These are phyloP conservation scores for Rhea pennata DNA, from an alignment of 2,113 vertebrate genomes.

Conservation along the genomic window DNA sequence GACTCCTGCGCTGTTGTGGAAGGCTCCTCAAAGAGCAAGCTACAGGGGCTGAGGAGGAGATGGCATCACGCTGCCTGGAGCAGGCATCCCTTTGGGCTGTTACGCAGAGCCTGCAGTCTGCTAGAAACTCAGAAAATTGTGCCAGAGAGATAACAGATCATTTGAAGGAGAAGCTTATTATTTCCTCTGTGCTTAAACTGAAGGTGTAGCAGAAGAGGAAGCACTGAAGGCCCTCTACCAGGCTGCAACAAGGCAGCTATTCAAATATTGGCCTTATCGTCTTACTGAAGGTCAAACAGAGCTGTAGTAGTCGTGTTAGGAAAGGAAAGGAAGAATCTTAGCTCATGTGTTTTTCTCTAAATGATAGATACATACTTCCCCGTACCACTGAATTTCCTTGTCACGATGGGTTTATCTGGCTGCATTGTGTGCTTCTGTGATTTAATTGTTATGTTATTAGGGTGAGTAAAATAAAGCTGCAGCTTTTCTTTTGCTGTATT, in stretches of 20 bases:
- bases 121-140: background rate
- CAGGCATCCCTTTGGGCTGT: background rate
- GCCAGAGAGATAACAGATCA: background rate
- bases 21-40: background rate
- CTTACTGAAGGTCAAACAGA: background rate
- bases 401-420: constrained; percentile 38
- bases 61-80: background rate
- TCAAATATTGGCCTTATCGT: background rate
- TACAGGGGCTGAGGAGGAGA: background rate
- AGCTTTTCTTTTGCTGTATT: constrained; percentile 68
- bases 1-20: background rate
- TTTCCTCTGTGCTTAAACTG: background rate
- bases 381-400: constrained; percentile 47
- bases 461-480: constrained; percentile 69
- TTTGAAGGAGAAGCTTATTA: background rate
- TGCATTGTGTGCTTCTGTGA: constrained; percentile 50
- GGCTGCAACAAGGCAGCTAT: background rate
- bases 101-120: background rate
- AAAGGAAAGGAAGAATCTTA: background rate
- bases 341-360: background rate
- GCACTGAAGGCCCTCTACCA: background rate
- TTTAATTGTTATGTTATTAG: constrained; percentile 68
- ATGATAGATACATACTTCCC: background rate
- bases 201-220: background rate
- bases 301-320: background rate